Evolutionary conservation across 2,888 invertebrate genomes (phyloP), one percentile per base, ranked within the genome.

Genomic region (Acronicta psi): DNA sequence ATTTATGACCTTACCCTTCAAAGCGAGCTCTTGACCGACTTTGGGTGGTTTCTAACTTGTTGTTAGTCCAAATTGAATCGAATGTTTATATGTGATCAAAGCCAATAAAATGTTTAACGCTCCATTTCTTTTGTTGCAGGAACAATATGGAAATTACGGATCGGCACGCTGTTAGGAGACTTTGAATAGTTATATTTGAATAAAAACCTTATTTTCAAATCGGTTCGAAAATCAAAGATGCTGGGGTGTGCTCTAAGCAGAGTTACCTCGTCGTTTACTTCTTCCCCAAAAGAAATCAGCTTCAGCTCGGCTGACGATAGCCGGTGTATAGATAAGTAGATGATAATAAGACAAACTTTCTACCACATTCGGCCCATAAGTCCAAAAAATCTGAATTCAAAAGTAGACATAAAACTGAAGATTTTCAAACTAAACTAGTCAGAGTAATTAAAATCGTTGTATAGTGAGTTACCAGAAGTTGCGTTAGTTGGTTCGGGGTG

Each of bases 321-420:
- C 90, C 93, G 94, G 82, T 93, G 93, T 85, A 88, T 94, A 89
- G 92, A 93, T 87, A 93, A 94, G 92, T 93, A 93, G 89, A 89
- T 87, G 74, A 76, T 66, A 68, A 43, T 59, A 60, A 74, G 75
- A 74, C 66, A 79, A 73, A 70, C 61, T 70, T 70, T 76, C 64
- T 72, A 60, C 51, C 64, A 62, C 13, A 83, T 83, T 87, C 80
- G 86, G 85, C 84, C 80, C 69, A 70, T 71, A 60, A 69, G 58
- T 76, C 55, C 52, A 73, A 81, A 80, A n/a, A 59, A 70, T 59
- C 55, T 69, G 69, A 72, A 71, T 70, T 67, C 55, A 46, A 62
- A 57, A 62, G 43, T 66, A 63, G 57, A 41, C 23, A 34, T 52
- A 45, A 46, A 44, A 11, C 17, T 41, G 34, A 42, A 58, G 10